phyloP scores from a whole-genome alignment of 2,113 vertebrate species.

The Lagopus muta region DNA sequence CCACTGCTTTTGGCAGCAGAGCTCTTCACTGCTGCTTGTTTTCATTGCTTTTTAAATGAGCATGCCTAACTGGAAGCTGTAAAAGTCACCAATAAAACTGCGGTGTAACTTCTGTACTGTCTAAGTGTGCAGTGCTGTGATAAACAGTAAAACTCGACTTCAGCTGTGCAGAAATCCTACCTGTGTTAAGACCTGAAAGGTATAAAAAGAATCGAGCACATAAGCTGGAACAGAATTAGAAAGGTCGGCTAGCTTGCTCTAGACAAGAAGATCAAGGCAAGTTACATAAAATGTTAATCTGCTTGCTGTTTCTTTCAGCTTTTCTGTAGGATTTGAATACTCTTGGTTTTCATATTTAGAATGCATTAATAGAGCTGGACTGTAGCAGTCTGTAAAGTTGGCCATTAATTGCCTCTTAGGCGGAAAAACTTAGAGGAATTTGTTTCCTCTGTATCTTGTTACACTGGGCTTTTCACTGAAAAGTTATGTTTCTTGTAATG shows the following conservation, averaged over 20 bases:
- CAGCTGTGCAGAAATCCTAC: not conserved
- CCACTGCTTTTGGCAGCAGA: not conserved
- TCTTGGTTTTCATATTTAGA: not conserved
- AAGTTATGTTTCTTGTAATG: not conserved
- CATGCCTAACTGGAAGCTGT: not conserved
- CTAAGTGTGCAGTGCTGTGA: not conserved
- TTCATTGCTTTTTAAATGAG: not conserved
- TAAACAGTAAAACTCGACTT: not conserved
- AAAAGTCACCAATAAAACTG: not conserved
- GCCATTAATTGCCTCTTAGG: not conserved
- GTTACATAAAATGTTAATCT: not conserved
- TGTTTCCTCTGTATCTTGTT: not conserved
- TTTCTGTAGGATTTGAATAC: not conserved
- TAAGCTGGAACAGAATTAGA: not conserved
- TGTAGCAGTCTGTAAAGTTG: not conserved
- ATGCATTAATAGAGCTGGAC: not conserved
- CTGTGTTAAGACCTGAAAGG: not conserved
- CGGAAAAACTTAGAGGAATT: not conserved
- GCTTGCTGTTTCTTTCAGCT: not conserved
- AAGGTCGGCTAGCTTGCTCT: not conserved
- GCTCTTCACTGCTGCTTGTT: not conserved
- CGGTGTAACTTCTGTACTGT: not conserved
- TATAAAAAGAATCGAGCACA: not conserved
- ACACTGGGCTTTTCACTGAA: fast-evolving
- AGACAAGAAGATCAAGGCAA: not conserved